phyloP scores from a whole-genome alignment of 2,888 invertebrate genomes.

The Microplitis deprimator region DNA sequence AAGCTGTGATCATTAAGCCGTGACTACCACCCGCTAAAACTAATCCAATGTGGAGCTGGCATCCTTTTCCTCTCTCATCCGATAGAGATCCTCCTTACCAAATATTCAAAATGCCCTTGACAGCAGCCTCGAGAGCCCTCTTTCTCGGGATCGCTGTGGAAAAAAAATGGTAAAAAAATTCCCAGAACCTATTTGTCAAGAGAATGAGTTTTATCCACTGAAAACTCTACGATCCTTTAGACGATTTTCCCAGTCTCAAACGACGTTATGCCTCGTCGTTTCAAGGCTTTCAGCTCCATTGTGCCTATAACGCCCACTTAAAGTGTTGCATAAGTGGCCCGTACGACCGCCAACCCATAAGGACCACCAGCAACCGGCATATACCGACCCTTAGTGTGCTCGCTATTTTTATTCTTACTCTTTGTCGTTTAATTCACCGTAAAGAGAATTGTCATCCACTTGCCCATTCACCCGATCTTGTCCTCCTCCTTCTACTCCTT shows the following conservation, averaged over 20 bases:
- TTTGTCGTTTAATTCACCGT: slow-evolving; percentile 58
- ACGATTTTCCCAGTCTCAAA: slow-evolving; percentile 29
- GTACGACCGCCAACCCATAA: slow-evolving; percentile 38
- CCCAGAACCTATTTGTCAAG: slow-evolving; percentile 8
- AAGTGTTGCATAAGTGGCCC: slow-evolving; percentile 56
- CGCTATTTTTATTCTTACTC: slow-evolving; percentile 14
- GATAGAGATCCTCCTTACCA: no score
- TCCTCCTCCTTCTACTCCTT: neutral
- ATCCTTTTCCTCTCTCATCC: neutral
- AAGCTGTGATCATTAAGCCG: slow-evolving; percentile 26
- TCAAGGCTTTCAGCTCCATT: slow-evolving; percentile 53
- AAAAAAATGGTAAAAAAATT: slow-evolving; percentile 12
- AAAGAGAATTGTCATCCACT: slow-evolving; percentile 48
- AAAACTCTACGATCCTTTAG: slow-evolving; percentile 30
- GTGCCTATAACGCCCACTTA: slow-evolving; percentile 58
- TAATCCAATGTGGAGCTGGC: slow-evolving; percentile 14
- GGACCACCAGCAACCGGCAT: neutral
- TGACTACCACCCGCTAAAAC: slow-evolving; percentile 9
- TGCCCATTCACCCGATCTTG: neutral
- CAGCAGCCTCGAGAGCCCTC: neutral
- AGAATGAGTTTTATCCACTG: slow-evolving; percentile 23
- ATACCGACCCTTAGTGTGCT: neutral
- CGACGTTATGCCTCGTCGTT: slow-evolving; percentile 35
- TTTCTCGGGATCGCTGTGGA: neutral
- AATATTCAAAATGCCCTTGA: neutral